Conservation (phyloP, 2,797 vertebrate genomes). For the Arrhamphus sclerolepis region DNA sequence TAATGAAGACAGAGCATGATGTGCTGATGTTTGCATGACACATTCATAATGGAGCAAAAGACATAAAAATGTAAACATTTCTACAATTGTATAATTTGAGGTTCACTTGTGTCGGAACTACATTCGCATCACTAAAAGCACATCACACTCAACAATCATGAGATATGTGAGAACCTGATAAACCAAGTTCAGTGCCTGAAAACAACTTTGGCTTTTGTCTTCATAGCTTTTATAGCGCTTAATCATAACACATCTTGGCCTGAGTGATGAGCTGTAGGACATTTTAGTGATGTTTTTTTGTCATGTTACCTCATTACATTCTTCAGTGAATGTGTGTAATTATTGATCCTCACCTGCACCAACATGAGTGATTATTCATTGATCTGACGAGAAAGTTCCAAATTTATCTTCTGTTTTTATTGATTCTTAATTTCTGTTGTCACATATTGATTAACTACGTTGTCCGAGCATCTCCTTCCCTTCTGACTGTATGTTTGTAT, state of each 20-base stretch:
- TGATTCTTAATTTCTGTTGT: constrained; percentile 19
- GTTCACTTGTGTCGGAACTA: constrained; percentile 27
- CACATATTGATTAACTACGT: constrained; percentile 30
- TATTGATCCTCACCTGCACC: constrained; percentile 15
- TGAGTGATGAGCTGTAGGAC: too few relatives aligned
- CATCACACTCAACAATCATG: constrained; percentile 35
- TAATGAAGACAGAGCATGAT: too few relatives aligned
- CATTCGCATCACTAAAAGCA: constrained; percentile 48
- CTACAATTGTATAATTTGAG: not conserved
- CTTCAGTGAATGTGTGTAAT: not conserved
- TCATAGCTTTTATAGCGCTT: not conserved
- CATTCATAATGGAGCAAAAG: not conserved
- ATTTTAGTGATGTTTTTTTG: not conserved
- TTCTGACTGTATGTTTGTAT: not conserved
- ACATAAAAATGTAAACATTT: not conserved
- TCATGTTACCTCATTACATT: not conserved
- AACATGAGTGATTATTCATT: constrained; percentile 21
- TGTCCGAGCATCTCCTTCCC: constrained; percentile 6
- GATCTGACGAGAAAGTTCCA: constrained; percentile 12
- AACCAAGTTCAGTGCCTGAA: constrained; percentile 27
- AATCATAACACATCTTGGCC: constrained; percentile 9
- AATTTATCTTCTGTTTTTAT: constrained; percentile 26
- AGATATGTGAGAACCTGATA: constrained; percentile 36
- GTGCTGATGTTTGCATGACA: too few relatives aligned
- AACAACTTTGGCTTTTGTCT: constrained; percentile 9